phyloP scores from a whole-genome alignment of 2,888 invertebrate genomes.

The Andricus curvator region DNA sequence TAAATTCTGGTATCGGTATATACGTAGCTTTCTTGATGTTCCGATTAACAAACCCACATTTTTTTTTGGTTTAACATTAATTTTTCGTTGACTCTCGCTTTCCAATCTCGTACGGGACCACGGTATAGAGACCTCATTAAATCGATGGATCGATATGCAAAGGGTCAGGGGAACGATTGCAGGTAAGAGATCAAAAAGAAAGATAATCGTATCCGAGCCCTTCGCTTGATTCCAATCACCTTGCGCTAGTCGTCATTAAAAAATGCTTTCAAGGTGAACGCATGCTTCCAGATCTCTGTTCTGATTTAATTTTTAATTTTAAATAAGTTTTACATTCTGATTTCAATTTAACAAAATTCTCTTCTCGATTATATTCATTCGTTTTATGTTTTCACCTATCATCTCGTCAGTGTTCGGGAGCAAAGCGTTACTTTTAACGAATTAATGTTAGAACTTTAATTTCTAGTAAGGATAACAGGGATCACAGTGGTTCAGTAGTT shows the following conservation, averaged over 20 bases:
- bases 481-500: too few relatives aligned
- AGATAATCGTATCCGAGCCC: constrained; percentile 35
- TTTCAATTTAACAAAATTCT: background rate
- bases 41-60: constrained; percentile 69
- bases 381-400: background rate
- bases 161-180: constrained; percentile 50
- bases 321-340: background rate
- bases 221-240: constrained; percentile 35
- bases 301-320: background rate
- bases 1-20: constrained; percentile 35
- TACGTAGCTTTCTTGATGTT: constrained; percentile 58
- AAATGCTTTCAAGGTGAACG: constrained; percentile 34
- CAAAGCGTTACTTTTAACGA: background rate
- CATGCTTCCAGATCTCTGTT: constrained; percentile 8
- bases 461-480: too few relatives aligned
- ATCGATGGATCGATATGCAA: constrained; percentile 42
- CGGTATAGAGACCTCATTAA: constrained; percentile 31
- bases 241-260: constrained; percentile 25
- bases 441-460: background rate
- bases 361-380: background rate
- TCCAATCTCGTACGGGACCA: constrained; percentile 41
- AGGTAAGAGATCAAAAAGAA: constrained; percentile 55
- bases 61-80: constrained; percentile 42
- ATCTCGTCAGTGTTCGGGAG: background rate
- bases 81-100: constrained; percentile 48